A percentile compares a stretch with the other conserved stretches of the same genome.
These are phyloP conservation scores for Druon quercuslanigerum DNA, from an alignment of 1,140 invertebrate species.

Conservation along the genomic window DNA sequence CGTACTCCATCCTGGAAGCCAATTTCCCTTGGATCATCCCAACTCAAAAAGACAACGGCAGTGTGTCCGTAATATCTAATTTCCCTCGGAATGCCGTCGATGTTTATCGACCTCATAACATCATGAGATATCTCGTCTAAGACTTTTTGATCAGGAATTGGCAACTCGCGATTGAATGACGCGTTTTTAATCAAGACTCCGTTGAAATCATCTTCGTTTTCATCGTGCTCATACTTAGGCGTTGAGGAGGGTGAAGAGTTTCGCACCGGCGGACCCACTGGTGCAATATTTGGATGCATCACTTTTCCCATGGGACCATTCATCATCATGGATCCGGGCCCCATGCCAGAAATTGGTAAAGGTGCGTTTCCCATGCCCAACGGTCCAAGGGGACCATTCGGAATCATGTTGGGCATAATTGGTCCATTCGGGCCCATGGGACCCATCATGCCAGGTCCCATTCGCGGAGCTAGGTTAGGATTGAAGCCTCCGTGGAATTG, in stretches of 20 bases:
- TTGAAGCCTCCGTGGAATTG: constrained; percentile 71
- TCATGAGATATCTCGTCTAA: constrained; percentile 81
- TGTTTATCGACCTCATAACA: constrained; percentile 86
- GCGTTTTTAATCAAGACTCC: constrained; percentile 28
- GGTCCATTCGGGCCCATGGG: constrained; percentile 67
- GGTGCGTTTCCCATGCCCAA: constrained; percentile 63
- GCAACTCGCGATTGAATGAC: constrained; percentile 69
- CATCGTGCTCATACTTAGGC: constrained; percentile 50
- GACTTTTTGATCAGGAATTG: constrained; percentile 77
- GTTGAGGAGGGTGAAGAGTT: constrained; percentile 1
- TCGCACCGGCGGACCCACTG: background rate
- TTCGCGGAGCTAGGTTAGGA: constrained; percentile 60
- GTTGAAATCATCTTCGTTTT: constrained; percentile 43
- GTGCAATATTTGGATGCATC: background rate
- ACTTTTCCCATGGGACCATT: constrained; percentile 34
- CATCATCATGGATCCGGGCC: constrained; percentile 42
- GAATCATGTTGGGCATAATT: constrained; percentile 61
- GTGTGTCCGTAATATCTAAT: constrained; percentile 90
- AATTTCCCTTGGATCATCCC: constrained; percentile 90
- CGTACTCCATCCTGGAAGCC: constrained; percentile 85
- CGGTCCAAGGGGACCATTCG: constrained; percentile 61
- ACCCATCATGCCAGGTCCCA: constrained; percentile 65
- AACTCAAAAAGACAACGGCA: constrained; percentile 88
- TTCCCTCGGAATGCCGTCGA: constrained; percentile 88
- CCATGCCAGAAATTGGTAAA: constrained; percentile 38